Conservation (phyloP, 2,888 invertebrate species). For the Oligia strigilis region DNA sequence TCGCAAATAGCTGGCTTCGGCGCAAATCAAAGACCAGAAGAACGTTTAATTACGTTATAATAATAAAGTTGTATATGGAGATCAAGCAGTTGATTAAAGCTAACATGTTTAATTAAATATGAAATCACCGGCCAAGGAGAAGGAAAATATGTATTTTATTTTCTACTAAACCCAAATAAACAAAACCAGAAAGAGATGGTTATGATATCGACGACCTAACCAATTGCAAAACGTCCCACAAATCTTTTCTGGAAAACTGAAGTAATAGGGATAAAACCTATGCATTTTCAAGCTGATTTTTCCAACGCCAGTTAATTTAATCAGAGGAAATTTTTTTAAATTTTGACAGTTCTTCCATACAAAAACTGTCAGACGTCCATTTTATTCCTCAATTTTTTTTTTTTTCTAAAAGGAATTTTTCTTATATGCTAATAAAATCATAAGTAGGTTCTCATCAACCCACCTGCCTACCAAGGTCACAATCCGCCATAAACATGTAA, state of each 20-base stretch:
- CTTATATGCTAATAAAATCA: not conserved
- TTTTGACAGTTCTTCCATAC: too few relatives aligned
- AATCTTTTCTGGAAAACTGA: not conserved
- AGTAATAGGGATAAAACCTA: too few relatives aligned
- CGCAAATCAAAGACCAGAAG: constrained; percentile 35
- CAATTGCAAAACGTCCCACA: not conserved
- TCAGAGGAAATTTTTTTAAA: too few relatives aligned
- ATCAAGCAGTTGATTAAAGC: constrained; percentile 18
- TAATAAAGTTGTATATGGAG: constrained; percentile 32
- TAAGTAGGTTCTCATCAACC: not conserved
- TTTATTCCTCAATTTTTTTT: too few relatives aligned
- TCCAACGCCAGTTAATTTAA: too few relatives aligned
- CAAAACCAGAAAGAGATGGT: not conserved
- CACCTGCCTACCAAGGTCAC: not conserved
- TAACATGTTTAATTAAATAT: constrained; percentile 41
- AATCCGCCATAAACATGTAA: not conserved
- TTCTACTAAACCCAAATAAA: constrained; percentile 8
- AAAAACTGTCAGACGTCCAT: too few relatives aligned
- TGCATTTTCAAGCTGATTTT: too few relatives aligned
- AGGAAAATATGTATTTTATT: constrained; percentile 11
- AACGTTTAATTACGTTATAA: constrained; percentile 43
- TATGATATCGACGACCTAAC: not conserved
- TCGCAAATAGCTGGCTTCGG: constrained; percentile 26
- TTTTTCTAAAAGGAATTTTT: not conserved
- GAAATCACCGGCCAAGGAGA: constrained; percentile 6